A percentile compares a stretch with the other conserved stretches of the same genome.
Evolutionary conservation across 2,113 vertebrate species (phyloP).

Genomic region (Danionella cerebrum): DNA sequence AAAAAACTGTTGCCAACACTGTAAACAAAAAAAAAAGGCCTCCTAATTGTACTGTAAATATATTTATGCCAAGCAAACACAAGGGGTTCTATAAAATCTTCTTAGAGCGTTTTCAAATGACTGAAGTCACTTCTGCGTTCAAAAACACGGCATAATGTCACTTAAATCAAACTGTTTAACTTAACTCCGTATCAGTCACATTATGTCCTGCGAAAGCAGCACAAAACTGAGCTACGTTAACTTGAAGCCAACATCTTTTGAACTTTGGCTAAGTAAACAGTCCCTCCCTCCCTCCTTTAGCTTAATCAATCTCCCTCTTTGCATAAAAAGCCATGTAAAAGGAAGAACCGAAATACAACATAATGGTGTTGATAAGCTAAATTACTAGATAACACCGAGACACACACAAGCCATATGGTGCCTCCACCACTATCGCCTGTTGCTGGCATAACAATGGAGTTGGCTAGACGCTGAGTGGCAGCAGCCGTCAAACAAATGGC

Average conservation of each 20-base stretch:
- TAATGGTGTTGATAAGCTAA: constrained; percentile 76
- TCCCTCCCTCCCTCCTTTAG: neutral
- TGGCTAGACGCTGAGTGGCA: constrained; percentile 69
- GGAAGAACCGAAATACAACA: constrained; percentile 69
- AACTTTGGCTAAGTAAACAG: neutral
- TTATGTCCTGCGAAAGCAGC: neutral
- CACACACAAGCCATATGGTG: constrained; percentile 95
- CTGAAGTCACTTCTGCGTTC: too few species aligned
- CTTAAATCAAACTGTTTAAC: too few species aligned
- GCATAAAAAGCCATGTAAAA: constrained; percentile 35
- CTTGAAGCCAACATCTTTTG: neutral
- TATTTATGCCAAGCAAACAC: too few species aligned
- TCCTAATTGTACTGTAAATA: too few species aligned
- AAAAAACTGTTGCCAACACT: too few species aligned
- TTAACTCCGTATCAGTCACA: too few species aligned
- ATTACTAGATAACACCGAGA: constrained; percentile 79
- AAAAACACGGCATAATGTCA: too few species aligned
- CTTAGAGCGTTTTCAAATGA: too few species aligned
- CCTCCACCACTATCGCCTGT: constrained; percentile 84
- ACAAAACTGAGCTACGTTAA: neutral
- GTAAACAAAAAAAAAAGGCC: too few species aligned
- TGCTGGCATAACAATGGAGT: constrained; percentile 88
- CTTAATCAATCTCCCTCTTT: neutral
- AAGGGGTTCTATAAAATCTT: too few species aligned
- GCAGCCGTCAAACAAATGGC: constrained; percentile 64